Evolutionary conservation across 2,113 vertebrate species (phyloP).

Genomic region (Strix uralensis): DNA sequence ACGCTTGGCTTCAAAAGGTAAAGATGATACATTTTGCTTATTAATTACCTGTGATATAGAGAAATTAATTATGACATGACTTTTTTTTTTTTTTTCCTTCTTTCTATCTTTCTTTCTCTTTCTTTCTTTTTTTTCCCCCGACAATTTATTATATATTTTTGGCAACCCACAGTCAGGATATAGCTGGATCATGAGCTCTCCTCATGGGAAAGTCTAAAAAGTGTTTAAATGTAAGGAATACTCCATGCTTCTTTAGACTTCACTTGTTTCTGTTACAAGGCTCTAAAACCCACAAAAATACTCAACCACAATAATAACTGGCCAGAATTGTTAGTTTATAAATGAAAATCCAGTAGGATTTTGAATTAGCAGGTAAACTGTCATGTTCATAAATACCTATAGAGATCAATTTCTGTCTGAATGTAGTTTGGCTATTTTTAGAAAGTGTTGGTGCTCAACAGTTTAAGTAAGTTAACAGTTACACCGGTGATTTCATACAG

Average conservation of each 20-base stretch:
- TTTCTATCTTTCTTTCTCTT: no score
- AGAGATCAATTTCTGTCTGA: not conserved
- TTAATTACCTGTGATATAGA: not conserved
- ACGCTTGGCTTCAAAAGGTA: not conserved
- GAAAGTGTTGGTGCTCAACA: not conserved
- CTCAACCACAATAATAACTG: not conserved
- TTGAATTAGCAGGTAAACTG: not conserved
- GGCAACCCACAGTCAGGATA: not conserved
- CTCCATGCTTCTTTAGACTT: not conserved
- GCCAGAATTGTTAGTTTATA: not conserved
- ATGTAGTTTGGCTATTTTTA: not conserved
- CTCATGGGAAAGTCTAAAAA: not conserved
- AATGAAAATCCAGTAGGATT: not conserved
- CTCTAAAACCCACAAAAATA: not conserved
- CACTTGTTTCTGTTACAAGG: not conserved
- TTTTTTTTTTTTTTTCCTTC: not conserved
- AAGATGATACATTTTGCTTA: not conserved
- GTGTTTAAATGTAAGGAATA: not conserved
- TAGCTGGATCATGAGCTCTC: not conserved
- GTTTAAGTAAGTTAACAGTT: not conserved
- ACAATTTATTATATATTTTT: not conserved
- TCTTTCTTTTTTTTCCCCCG: rapidly evolving
- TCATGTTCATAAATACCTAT: not conserved
- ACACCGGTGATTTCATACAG: not conserved
- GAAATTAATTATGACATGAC: not conserved